phyloP scores from a whole-genome alignment of 2,888 invertebrate species.

The Drosophila neonasuta region DNA sequence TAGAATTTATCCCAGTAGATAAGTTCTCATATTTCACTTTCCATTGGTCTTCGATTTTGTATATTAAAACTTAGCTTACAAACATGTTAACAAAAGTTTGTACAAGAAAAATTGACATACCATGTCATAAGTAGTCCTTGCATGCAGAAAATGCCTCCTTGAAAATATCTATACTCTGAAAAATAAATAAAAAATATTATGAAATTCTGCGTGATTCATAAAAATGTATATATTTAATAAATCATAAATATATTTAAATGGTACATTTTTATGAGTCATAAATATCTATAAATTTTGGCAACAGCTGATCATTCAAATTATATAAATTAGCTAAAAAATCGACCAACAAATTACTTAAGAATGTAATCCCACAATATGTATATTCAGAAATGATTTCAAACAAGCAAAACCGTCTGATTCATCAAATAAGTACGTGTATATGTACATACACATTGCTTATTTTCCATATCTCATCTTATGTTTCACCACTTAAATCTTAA shows the following conservation, averaged over 20 bases:
- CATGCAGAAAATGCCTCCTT: no score
- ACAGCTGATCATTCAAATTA: background rate
- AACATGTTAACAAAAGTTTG: no score
- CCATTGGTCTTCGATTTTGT: no score
- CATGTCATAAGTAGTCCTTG: no score
- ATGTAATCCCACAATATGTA: background rate
- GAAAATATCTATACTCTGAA: background rate
- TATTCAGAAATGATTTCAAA: background rate
- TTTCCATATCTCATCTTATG: conserved; percentile 55
- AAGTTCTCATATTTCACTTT: background rate
- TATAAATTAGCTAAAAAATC: background rate
- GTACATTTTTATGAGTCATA: conserved; percentile 9
- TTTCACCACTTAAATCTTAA: conserved; percentile 65
- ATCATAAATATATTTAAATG: background rate
- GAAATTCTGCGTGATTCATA: conserved; percentile 7
- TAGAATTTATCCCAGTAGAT: background rate
- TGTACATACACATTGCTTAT: conserved; percentile 11
- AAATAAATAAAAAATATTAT: background rate
- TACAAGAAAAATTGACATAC: no score
- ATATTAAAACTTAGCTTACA: no score
- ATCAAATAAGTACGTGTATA: conserved; percentile 19
- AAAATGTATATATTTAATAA: background rate
- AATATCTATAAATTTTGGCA: background rate
- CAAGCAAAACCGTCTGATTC: conserved; percentile 31
- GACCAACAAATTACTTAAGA: background rate